A percentile compares a stretch with the other conserved stretches of the same genome.
Conservation (phyloP, 2,797 vertebrate species). For the Xiphorhynchus erythropygius region DNA sequence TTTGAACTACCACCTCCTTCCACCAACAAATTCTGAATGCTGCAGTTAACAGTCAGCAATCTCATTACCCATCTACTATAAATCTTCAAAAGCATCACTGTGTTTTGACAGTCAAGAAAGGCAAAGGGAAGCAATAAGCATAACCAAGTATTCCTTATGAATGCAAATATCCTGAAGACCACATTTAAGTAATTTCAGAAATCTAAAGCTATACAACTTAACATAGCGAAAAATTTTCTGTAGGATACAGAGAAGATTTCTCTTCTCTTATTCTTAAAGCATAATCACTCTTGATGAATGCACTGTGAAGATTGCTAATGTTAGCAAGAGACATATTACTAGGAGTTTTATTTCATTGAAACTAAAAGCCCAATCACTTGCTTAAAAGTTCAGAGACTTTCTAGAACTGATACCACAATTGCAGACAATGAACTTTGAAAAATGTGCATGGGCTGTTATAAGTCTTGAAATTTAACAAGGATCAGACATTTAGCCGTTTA, state of each 20-base stretch:
- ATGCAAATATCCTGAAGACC: conserved; percentile 70
- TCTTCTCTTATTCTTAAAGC: conserved; percentile 22
- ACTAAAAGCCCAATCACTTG: neutral
- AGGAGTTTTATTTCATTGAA: neutral
- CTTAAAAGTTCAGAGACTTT: neutral
- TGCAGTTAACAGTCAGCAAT: conserved; percentile 71
- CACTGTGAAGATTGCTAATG: neutral
- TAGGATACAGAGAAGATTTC: neutral
- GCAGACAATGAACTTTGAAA: neutral
- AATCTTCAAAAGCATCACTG: conserved; percentile 73
- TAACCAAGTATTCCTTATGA: conserved; percentile 69
- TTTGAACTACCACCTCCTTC: conserved; percentile 21
- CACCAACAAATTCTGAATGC: conserved; percentile 69
- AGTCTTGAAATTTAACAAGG: neutral
- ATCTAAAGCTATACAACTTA: conserved; percentile 34
- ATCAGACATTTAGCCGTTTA: neutral
- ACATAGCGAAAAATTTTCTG: neutral
- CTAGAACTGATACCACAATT: neutral
- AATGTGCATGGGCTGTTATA: neutral
- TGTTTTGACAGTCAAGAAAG: conserved; percentile 75
- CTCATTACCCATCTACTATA: conserved; percentile 72
- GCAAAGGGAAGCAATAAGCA: conserved; percentile 66
- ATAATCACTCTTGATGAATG: conserved; percentile 6
- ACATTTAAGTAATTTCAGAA: conserved; percentile 71
- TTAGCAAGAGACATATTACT: neutral